Evolutionary conservation across 1,140 invertebrate species (phyloP), one percentile per base, ranked within the genome.

Genomic region (Agrilus planipennis): DNA sequence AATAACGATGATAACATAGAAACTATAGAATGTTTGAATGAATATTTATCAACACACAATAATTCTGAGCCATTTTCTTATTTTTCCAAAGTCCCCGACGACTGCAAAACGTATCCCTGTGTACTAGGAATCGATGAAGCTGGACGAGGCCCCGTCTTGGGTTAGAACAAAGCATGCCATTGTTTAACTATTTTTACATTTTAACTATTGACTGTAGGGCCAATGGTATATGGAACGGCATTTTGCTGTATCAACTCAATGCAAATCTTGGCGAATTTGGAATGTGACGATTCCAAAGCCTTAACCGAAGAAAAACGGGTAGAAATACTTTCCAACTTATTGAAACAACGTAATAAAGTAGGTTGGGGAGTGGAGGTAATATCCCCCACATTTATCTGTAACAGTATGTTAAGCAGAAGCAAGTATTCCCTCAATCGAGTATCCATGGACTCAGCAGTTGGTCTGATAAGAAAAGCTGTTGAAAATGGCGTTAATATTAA

Each of bases 111-210:
- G 14, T 76, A 84, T 52, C 79, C 86, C 4, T 97, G 91, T 58
- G 79, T 88, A 64, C 61, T 98, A 14, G 95, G 95, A 27, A 91
- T 99, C 2, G 94, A 99, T 60, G 95, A 99, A 73, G 94, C 94
- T 31, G 95, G 95, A 28, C 70, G 93, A 55, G 92, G 92, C 5
- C 92, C 92, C n/a, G 91, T 95, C 31, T 67, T 97, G 58, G 88
- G 88, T 82, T 69, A 61, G 42, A 14, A 27, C 39, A 29, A 37
- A 19, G n/a, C 39, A 34, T 7, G 37, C 14, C 34, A 27, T 18
- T 18, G 4, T 38, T 42, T 9, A n/a, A 19, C 23, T 20, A 21
- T 29, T 30, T 39, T 38, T 19, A 3, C 10, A 22, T 16, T 31
- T 32, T 27, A 45, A 39, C 54, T 54, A 37, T 58, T 58, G 9